phyloP scores from a whole-genome alignment of 2,113 vertebrate genomes.

The Brachypodius melanocephalos region DNA sequence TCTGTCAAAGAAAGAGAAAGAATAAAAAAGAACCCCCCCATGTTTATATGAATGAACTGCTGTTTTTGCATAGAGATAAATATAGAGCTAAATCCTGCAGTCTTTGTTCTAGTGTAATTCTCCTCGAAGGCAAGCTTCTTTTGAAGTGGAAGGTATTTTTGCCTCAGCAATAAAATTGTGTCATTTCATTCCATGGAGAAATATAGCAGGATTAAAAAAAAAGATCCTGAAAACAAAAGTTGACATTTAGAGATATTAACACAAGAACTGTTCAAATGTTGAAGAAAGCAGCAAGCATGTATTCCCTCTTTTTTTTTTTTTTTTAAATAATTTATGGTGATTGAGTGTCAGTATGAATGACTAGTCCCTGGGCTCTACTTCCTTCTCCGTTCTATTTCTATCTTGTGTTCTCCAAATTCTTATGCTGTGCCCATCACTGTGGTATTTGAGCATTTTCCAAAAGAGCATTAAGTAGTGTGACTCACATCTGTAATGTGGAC shows the following conservation, averaged over 20 bases:
- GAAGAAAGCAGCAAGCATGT: background rate
- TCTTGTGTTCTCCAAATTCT: slow-evolving; percentile 26
- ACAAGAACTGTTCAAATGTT: background rate
- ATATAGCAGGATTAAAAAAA: background rate
- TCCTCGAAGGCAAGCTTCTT: slow-evolving; percentile 52
- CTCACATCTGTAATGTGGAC: slow-evolving; percentile 54
- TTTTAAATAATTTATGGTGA: background rate
- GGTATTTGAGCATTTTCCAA: slow-evolving; percentile 51
- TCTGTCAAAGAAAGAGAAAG: background rate
- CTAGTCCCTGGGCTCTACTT: background rate
- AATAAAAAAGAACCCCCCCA: background rate
- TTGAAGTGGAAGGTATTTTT: slow-evolving; percentile 62
- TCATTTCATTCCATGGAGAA: slow-evolving; percentile 37
- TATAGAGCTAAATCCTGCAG: slow-evolving; percentile 24
- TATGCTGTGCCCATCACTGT: slow-evolving; percentile 8
- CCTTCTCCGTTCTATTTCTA: slow-evolving; percentile 15
- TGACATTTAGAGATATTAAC: background rate
- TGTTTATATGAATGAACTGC: slow-evolving; percentile 37
- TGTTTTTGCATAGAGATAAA: slow-evolving; percentile 15
- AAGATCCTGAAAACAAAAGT: slow-evolving; percentile 4
- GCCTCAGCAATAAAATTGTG: slow-evolving; percentile 54
- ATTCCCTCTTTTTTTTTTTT: background rate
- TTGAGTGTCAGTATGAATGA: slow-evolving; percentile 37
- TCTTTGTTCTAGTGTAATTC: slow-evolving; percentile 50
- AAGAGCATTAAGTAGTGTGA: slow-evolving; percentile 60